Percentiles rank a stretch among this genome's conserved stretches.
phyloP scores from a whole-genome alignment of 2,113 vertebrate species.

The Tragelaphus imberbis region DNA sequence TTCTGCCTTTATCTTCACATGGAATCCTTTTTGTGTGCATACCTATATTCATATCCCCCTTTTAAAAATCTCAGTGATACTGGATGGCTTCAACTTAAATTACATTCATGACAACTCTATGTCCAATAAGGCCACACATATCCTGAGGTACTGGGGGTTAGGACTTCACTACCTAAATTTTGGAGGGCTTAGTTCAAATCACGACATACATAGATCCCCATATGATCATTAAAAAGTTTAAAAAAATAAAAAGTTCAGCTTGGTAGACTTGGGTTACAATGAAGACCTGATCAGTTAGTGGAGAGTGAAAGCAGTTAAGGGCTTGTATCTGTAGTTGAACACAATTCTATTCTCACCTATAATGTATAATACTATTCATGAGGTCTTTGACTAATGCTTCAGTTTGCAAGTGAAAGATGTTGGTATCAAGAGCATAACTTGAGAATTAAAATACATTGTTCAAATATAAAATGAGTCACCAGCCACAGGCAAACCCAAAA shows the following conservation, averaged over 20 bases:
- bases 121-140: neutral
- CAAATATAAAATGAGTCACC: neutral
- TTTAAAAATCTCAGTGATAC: neutral
- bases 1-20: neutral
- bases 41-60: neutral
- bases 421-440: neutral
- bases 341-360: neutral
- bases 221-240: neutral
- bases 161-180: neutral
- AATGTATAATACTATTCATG: neutral
- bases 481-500: neutral
- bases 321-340: neutral
- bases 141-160: neutral
- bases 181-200: neutral
- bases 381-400: neutral
- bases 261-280: neutral
- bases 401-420: neutral
- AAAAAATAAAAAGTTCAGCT: neutral
- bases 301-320: neutral
- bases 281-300: neutral
- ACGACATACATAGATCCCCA: no score
- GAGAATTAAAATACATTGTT: neutral
- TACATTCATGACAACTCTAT: neutral
- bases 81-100: neutral
- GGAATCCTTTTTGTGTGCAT: neutral